phyloP scores from a whole-genome alignment of 2,888 invertebrate species.

The Heliconius charithonia region DNA sequence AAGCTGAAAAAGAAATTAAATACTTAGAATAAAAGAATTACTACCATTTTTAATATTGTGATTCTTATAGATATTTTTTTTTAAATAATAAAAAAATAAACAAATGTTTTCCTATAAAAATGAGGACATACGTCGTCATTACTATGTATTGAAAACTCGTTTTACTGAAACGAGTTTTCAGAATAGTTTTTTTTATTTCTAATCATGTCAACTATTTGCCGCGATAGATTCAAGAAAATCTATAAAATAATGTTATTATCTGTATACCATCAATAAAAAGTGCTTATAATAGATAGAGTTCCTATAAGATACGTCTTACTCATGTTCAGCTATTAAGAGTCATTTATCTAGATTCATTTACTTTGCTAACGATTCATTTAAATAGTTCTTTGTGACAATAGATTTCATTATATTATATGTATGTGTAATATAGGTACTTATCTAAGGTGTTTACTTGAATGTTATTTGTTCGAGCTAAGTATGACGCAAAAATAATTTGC shows the following conservation, averaged over 20 bases:
- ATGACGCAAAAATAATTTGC: conserved; percentile 55
- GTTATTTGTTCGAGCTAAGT: conserved; percentile 52
- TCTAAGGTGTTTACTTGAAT: conserved; percentile 32
- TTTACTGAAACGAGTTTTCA: too few relatives aligned
- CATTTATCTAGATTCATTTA: background rate
- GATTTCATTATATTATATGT: conserved; percentile 2
- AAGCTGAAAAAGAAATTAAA: too few relatives aligned
- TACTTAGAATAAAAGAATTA: too few relatives aligned
- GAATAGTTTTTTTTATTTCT: background rate
- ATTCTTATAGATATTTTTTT: too few relatives aligned
- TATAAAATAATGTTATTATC: background rate
- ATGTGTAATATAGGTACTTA: background rate
- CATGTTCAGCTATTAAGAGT: background rate
- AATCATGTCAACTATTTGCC: background rate
- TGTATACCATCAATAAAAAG: background rate
- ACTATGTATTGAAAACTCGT: too few relatives aligned
- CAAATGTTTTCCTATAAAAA: too few relatives aligned
- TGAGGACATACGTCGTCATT: too few relatives aligned
- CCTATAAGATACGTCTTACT: too few relatives aligned
- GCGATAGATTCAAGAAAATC: background rate
- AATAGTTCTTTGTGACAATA: background rate
- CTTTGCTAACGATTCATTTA: background rate
- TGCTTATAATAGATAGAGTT: background rate
- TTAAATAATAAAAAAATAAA: too few relatives aligned
- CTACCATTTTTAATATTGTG: too few relatives aligned